Evolutionary conservation across 2,888 invertebrate species (phyloP).

Genomic region (Macrophya annulata): DNA sequence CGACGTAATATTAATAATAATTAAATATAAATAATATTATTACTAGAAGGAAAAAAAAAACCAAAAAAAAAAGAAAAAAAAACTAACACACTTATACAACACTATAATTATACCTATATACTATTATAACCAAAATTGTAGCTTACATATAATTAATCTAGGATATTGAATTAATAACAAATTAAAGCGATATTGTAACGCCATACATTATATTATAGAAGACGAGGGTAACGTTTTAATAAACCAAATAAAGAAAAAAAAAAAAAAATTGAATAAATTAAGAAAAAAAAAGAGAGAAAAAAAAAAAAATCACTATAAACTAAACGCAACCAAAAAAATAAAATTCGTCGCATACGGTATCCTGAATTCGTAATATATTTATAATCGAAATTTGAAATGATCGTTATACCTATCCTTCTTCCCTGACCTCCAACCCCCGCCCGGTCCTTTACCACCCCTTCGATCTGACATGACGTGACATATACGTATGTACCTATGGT

Average conservation of each 20-base stretch:
- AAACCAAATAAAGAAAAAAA: background rate
- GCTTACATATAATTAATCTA: conserved; percentile 17
- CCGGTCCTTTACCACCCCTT: too few species aligned
- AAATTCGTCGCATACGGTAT: conserved; percentile 1
- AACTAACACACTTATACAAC: background rate
- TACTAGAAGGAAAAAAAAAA: background rate
- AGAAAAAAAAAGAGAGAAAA: background rate
- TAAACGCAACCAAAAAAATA: background rate
- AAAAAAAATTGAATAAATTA: background rate
- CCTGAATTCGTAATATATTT: background rate
- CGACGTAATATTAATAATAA: conserved; percentile 5
- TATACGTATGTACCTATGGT: background rate
- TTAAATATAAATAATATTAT: background rate
- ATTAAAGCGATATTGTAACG: background rate
- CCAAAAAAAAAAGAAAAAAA: background rate
- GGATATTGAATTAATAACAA: conserved; percentile 6
- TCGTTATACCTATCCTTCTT: background rate
- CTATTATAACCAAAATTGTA: conserved; percentile 31
- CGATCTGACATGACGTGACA: background rate
- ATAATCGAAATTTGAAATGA: background rate
- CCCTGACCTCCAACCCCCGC: too few species aligned
- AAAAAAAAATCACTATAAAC: background rate
- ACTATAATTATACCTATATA: conserved; percentile 1
- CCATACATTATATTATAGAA: background rate
- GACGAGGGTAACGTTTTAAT: background rate